Evolutionary conservation across 2,113 vertebrate genomes (phyloP), one percentile per base, ranked within the genome.

Genomic region (Lontra canadensis): DNA sequence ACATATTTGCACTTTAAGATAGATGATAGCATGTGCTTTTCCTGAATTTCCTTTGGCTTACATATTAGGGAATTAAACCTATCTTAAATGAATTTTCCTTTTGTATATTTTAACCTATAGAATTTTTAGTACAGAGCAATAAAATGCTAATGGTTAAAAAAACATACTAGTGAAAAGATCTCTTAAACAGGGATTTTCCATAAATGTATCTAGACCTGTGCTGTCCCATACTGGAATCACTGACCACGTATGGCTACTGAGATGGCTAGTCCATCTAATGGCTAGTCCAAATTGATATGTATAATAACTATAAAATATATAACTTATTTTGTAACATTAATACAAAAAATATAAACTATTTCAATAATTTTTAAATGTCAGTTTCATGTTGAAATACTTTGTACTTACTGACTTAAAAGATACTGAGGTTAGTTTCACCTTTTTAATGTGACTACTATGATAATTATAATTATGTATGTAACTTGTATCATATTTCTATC

Each of bases 11-110:
- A 42, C n/a, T 96, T 71, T 76, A 95, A 88, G 61, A 95, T n/a
- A 93, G 21, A 91, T 52, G 4, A 59, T 42, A 96, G 34, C 14
- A 42, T 21, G 1, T 63, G 21, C 59, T 86, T 89, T 89, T 96
- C 92, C 55, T 86, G 29, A 95, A 84, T 89, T 97, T 96, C 34
- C 90, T 59, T 47, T 93, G n/a, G 17, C 61, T 96, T 76, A 86
- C 2, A 26, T 55, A 79, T 12, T 49, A 92, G 36, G 39, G 5
- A 95, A 94, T 63, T 55, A 79, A 79, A 47, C 26, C 82, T 71
- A 57, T 81, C 34, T 71, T 91, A 73, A 63, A 55, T 76, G 14
- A 88, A 82, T 83, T 59, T 49, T 11, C 57, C 17, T 71, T 95
- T 90, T 69, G 67, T 36, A 65, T 67, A 84, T 85, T 81, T 95